Conservation (phyloP, 2,797 vertebrate species). For the Sebastolobus alascanus region DNA sequence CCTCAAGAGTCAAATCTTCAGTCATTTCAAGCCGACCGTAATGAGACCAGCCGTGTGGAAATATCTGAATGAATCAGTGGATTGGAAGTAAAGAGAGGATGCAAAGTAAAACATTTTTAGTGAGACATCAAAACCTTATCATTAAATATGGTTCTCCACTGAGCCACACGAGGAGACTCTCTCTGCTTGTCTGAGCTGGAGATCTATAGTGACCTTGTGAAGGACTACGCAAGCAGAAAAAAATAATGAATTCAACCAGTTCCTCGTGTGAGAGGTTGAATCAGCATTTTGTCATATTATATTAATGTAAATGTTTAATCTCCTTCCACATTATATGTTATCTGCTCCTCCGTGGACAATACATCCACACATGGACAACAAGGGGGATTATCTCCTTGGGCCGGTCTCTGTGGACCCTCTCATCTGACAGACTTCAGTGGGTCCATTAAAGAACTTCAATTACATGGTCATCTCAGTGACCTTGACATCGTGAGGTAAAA, state of each 20-base stretch:
- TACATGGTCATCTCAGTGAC: slow-evolving; percentile 74
- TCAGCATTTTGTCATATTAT: slow-evolving; percentile 61
- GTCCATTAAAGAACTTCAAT: slow-evolving; percentile 74
- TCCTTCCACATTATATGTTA: slow-evolving; percentile 28
- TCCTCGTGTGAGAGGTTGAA: slow-evolving; percentile 20
- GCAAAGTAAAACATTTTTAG: slow-evolving; percentile 16
- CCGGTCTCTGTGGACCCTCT: slow-evolving; percentile 34
- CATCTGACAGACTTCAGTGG: slow-evolving; percentile 56
- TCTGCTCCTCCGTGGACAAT: slow-evolving; percentile 25
- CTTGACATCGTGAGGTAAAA: slow-evolving; percentile 71
- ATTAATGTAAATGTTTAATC: slow-evolving; percentile 60
- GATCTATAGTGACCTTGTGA: slow-evolving; percentile 65
- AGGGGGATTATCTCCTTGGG: slow-evolving; percentile 39
- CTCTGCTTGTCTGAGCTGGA: slow-evolving; percentile 49
- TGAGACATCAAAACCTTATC: slow-evolving; percentile 37
- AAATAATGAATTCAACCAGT: slow-evolving; percentile 43
- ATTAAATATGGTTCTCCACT: slow-evolving; percentile 38
- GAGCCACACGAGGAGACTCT: slow-evolving; percentile 28
- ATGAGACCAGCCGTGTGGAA: slow-evolving; percentile 23
- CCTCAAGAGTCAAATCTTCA: neutral
- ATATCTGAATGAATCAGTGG: slow-evolving; percentile 34
- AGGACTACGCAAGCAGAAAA: slow-evolving; percentile 47
- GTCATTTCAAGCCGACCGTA: slow-evolving; percentile 6
- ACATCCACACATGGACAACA: slow-evolving; percentile 22
- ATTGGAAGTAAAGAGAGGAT: slow-evolving; percentile 26